Evolutionary conservation across 2,113 vertebrate species (phyloP).

Genomic region (Lathamus discolor): DNA sequence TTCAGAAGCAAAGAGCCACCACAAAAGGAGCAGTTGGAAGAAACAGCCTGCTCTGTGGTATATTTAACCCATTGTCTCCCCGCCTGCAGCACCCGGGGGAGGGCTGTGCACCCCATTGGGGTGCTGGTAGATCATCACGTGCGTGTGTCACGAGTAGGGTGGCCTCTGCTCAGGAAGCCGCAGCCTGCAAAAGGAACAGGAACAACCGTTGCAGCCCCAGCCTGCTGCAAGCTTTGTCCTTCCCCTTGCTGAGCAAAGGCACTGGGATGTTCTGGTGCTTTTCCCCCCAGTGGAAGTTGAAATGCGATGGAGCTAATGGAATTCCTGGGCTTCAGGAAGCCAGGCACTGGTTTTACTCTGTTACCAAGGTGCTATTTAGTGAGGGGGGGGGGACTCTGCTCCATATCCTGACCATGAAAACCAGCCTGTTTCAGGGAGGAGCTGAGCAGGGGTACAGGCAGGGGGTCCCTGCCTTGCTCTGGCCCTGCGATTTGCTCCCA

Average conservation of each 20-base stretch:
- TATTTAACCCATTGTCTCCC: background rate
- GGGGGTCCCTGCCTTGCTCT: background rate
- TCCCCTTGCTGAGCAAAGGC: background rate
- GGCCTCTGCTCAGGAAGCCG: background rate
- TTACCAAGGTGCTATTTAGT: background rate
- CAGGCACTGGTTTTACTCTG: background rate
- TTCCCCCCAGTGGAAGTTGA: background rate
- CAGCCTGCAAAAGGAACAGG: background rate
- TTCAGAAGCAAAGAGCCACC: background rate
- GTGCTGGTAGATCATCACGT: background rate
- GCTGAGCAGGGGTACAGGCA: background rate
- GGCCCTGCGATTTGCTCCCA: background rate
- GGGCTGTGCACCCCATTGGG: rapidly evolving
- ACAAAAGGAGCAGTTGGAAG: background rate
- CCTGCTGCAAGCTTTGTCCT: background rate
- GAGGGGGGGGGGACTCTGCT: background rate
- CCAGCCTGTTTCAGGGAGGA: rapidly evolving
- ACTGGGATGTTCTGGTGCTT: background rate
- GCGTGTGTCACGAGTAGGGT: rapidly evolving
- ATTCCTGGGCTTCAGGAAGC: background rate
- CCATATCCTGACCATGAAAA: rapidly evolving
- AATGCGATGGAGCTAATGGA: background rate
- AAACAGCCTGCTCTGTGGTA: background rate
- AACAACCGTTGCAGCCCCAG: background rate
- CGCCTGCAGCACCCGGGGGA: background rate